Conservation (phyloP, 2,797 vertebrate species). For the Spondyliosoma cantharus region DNA sequence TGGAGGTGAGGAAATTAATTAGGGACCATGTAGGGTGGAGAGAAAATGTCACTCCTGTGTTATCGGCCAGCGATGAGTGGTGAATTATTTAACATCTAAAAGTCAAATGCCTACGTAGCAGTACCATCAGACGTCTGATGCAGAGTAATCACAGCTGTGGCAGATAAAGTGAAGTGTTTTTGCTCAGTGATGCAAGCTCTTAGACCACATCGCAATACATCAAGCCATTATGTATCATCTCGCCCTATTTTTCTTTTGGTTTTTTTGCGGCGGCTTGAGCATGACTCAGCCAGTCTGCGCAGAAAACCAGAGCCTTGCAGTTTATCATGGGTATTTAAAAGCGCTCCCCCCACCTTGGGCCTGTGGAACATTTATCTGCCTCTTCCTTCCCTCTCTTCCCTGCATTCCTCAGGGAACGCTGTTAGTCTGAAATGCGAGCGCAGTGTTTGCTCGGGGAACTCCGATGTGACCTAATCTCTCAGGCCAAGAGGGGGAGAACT, state of each 20-base stretch:
- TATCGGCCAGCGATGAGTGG: background rate
- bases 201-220: background rate
- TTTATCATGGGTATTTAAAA: constrained; percentile 37
- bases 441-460: constrained; percentile 61
- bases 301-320: constrained; percentile 30
- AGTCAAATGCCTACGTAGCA: background rate
- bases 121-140: background rate
- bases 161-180: constrained; percentile 5
- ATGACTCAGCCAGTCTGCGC: constrained; percentile 45
- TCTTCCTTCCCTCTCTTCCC: constrained; percentile 15
- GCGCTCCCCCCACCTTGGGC: constrained; percentile 26
- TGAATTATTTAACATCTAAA: constrained; percentile 26
- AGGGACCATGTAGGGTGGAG: background rate
- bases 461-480: constrained; percentile 63
- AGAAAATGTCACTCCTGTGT: background rate
- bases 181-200: constrained; percentile 13
- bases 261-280: background rate
- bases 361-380: constrained; percentile 34
- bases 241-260: background rate
- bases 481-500: constrained; percentile 26
- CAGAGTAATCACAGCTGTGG: background rate
- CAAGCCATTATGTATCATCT: constrained; percentile 10
- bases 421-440: constrained; percentile 53
- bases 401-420: constrained; percentile 50
- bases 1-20: background rate